These are phyloP conservation scores for Vicugna pacos DNA, from an alignment of 2,113 vertebrate genomes.

Conservation along the genomic window DNA sequence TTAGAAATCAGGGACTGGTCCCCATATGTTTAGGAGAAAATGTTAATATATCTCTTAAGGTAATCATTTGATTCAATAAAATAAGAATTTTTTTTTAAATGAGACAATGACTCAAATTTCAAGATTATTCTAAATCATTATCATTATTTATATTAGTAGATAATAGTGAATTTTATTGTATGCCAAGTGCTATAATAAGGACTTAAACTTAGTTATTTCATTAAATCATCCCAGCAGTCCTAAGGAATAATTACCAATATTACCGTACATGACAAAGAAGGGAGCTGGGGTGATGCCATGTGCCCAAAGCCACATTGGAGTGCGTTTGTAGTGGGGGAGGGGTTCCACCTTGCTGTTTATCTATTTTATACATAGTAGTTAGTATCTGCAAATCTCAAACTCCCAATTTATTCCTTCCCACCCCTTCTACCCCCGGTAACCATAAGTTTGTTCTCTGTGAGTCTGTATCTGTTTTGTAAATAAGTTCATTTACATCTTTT, in stretches of 20 bases:
- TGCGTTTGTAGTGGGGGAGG: not conserved
- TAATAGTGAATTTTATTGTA: not conserved
- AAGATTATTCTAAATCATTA: not conserved
- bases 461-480: no score
- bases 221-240: no score
- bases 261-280: accelerated
- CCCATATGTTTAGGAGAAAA: not conserved
- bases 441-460: no score
- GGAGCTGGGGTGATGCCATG: not conserved
- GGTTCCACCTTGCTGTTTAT: not conserved
- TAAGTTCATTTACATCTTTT: no score
- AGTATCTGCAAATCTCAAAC: no score
- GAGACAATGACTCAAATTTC: not conserved
- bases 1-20: not conserved
- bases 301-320: not conserved
- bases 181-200: not conserved
- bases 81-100: not conserved
- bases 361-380: no score
- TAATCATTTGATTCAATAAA: not conserved
- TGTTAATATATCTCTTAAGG: not conserved
- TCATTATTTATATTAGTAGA: not conserved
- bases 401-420: no score
- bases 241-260: not conserved
- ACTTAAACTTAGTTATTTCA: not conserved
- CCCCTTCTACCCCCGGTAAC: no score